phyloP scores from a whole-genome alignment of 2,797 vertebrate genomes.

The Holocentrus rufus region DNA sequence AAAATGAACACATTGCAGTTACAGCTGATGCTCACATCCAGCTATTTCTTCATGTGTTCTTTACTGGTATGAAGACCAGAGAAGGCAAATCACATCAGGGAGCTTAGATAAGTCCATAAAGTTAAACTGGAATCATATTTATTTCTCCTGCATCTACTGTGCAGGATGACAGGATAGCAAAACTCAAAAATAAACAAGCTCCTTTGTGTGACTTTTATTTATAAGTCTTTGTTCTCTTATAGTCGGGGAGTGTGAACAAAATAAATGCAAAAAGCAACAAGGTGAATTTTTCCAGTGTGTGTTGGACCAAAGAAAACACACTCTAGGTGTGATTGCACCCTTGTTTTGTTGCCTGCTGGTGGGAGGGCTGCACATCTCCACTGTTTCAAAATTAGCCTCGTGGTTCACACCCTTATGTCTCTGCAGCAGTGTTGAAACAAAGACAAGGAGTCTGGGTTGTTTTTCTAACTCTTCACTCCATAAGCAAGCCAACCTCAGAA shows the following conservation, averaged over 20 bases:
- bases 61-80: too few species aligned
- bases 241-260: too few species aligned
- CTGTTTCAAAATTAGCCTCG: constrained; percentile 2
- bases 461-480: constrained; percentile 18
- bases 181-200: not conserved
- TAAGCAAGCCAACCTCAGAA: constrained; percentile 14
- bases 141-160: not conserved
- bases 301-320: not conserved
- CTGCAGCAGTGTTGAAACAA: not conserved
- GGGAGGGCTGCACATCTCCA: not conserved
- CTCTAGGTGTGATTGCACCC: constrained; percentile 4
- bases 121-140: too few species aligned
- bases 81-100: too few species aligned
- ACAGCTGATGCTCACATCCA: not conserved
- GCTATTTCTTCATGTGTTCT: too few species aligned
- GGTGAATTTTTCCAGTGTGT: not conserved
- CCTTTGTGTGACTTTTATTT: too few species aligned
- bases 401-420: not conserved
- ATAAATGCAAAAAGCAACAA: too few species aligned
- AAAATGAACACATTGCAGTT: too few species aligned
- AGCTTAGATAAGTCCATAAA: too few species aligned
- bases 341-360: not conserved
- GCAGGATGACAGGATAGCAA: not conserved
- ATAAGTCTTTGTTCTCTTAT: too few species aligned
- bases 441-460: not conserved